Percentiles rank a stretch among this genome's conserved stretches.
These are phyloP conservation scores for Mythimna vitellina DNA, from an alignment of 2,888 invertebrate genomes.

Conservation along the genomic window DNA sequence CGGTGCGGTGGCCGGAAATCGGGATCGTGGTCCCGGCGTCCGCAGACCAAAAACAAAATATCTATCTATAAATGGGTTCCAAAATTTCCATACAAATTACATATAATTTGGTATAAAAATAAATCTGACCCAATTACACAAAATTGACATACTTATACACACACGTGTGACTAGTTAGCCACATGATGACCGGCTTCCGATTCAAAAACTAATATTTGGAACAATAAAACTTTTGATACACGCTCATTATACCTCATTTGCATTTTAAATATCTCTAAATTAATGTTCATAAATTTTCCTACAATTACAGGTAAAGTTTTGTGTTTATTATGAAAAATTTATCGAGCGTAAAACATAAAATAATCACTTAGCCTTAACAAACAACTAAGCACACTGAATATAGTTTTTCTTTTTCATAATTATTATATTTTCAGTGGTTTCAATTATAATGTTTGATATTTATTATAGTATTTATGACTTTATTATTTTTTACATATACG, in stretches of 20 bases:
- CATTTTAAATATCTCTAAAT: constrained; percentile 23
- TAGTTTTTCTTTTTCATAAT: too few species aligned
- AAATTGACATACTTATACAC: background rate
- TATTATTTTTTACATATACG: too few species aligned
- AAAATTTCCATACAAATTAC: background rate
- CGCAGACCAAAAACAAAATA: too few species aligned
- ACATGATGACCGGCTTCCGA: constrained; percentile 16
- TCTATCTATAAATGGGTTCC: too few species aligned
- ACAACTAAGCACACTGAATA: background rate
- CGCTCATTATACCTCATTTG: constrained; percentile 15
- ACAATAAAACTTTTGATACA: constrained; percentile 1
- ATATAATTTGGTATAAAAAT: background rate
- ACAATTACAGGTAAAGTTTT: background rate
- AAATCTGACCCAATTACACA: background rate
- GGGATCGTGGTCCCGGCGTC: too few species aligned
- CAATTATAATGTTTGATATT: too few species aligned
- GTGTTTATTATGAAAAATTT: too few species aligned
- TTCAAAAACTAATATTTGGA: constrained; percentile 10
- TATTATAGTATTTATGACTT: too few species aligned
- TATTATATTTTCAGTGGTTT: too few species aligned
- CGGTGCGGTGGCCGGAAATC: too few species aligned
- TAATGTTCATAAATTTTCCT: background rate
- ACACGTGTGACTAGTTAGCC: background rate
- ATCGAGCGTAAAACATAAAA: background rate
- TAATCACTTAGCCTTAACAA: background rate